Evolutionary conservation across 2,888 invertebrate genomes (phyloP).

Genomic region (Hypomecis punctinalis): DNA sequence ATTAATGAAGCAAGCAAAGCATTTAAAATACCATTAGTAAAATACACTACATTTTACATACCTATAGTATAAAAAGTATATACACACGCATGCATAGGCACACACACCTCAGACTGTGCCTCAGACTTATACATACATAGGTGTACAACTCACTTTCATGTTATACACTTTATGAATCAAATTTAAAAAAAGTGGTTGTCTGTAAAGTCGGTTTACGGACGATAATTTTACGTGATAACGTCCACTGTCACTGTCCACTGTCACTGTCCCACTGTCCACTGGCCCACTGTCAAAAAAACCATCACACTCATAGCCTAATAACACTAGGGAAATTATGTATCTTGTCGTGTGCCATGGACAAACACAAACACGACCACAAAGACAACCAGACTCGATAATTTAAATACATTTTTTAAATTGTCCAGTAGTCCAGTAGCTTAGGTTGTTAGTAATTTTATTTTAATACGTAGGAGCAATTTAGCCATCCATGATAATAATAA

Average conservation of each 20-base stretch:
- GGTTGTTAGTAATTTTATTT: constrained; percentile 27
- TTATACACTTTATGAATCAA: constrained; percentile 12
- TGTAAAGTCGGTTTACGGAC: constrained; percentile 29
- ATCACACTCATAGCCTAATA: constrained; percentile 29
- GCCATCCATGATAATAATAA: constrained; percentile 30
- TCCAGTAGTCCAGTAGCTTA: constrained; percentile 29
- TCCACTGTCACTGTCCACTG: constrained; percentile 24
- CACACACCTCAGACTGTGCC: constrained; percentile 30
- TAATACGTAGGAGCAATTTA: constrained; percentile 29
- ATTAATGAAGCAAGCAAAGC: constrained; percentile 32
- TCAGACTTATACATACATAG: constrained; percentile 20
- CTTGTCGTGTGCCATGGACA: constrained; percentile 30
- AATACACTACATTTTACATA: constrained; percentile 33
- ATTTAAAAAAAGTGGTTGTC: constrained; percentile 22
- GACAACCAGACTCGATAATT: constrained; percentile 29
- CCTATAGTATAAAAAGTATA: constrained; percentile 29
- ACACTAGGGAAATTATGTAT: constrained; percentile 28
- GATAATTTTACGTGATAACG: constrained; percentile 22
- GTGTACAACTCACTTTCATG: constrained; percentile 21
- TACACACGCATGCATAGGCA: constrained; percentile 16
- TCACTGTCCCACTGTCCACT: constrained; percentile 16
- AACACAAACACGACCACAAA: constrained; percentile 28
- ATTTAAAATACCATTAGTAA: constrained; percentile 32
- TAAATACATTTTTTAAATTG: constrained; percentile 31
- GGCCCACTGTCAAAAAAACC: constrained; percentile 23